phyloP scores from a whole-genome alignment of 37 sponge, comb jelly and placozoan species.

The Geodia barretti region DNA sequence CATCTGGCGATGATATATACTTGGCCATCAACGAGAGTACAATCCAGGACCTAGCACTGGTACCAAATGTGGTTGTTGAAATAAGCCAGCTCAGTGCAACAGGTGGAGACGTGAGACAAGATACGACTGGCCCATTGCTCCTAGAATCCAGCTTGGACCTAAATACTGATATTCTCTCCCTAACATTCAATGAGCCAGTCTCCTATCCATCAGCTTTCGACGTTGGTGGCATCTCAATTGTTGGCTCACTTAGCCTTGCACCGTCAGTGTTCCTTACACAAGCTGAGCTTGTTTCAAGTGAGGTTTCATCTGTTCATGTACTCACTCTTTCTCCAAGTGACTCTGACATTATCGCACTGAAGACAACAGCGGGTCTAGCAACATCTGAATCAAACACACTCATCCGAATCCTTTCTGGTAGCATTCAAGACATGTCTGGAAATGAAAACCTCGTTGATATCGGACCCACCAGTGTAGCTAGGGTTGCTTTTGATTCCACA shows the following conservation, averaged over 20 bases:
- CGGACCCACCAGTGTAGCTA: neutral
- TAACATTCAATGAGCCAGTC: constrained; percentile 69
- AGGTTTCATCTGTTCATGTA: constrained; percentile 23
- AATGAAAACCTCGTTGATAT: constrained; percentile 2
- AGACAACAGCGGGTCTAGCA: constrained; percentile 41
- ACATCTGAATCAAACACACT: constrained; percentile 30
- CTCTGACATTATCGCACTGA: constrained; percentile 58
- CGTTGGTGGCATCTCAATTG: constrained; percentile 29
- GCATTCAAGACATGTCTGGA: constrained; percentile 56
- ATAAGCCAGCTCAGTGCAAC: constrained; percentile 51
- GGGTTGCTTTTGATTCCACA: constrained; percentile 32
- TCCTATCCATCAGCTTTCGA: constrained; percentile 29
- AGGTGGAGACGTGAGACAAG: constrained; percentile 48
- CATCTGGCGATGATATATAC: constrained; percentile 8
- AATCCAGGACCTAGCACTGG: constrained; percentile 63
- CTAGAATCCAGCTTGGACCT: constrained; percentile 63
- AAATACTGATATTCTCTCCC: constrained; percentile 50
- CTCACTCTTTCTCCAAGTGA: constrained; percentile 55
- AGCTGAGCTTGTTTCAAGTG: constrained; percentile 29
- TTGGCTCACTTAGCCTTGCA: neutral
- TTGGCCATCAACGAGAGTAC: constrained; percentile 52
- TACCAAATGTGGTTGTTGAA: constrained; percentile 48
- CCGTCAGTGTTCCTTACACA: constrained; percentile 20
- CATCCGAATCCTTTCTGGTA: constrained; percentile 18
- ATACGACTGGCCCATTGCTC: constrained; percentile 56